Conservation (phyloP, 2,888 invertebrate species). For the Mesochorus sp. region DNA sequence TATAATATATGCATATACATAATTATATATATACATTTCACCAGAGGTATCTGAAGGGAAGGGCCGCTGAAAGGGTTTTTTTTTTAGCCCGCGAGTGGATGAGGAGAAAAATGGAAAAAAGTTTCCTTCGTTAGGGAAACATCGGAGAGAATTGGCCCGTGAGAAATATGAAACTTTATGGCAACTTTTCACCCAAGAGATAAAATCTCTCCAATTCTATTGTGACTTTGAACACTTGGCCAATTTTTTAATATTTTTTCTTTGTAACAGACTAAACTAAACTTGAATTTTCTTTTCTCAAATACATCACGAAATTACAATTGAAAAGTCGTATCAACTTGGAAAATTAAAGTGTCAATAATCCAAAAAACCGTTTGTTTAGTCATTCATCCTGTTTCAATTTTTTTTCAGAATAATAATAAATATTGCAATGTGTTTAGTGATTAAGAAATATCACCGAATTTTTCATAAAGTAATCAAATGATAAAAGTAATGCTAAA, state of each 20-base stretch:
- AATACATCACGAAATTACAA: no score
- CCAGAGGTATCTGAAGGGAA: conserved; percentile 35
- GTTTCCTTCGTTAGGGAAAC: conserved; percentile 54
- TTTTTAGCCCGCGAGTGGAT: neutral
- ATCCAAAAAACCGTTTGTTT: no score
- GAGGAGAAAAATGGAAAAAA: conserved; percentile 37
- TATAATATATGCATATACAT: neutral
- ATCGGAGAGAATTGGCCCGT: conserved; percentile 26
- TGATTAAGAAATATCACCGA: neutral
- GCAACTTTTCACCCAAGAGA: conserved; percentile 19
- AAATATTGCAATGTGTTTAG: neutral
- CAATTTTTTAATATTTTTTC: no score
- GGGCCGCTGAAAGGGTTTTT: conserved; percentile 40
- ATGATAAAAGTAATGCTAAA: neutral
- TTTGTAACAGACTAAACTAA: no score
- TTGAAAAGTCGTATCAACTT: no score
- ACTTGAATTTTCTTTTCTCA: no score
- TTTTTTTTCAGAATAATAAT: no score
- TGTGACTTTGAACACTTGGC: neutral
- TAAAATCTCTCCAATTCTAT: conserved; percentile 5
- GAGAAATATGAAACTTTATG: conserved; percentile 38
- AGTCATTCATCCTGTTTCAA: no score
- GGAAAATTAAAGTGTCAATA: no score
- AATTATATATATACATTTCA: conserved; percentile 10
- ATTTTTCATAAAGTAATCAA: neutral